Conservation (phyloP, 2,797 vertebrate genomes). For the Phataginus tetradactyla region DNA sequence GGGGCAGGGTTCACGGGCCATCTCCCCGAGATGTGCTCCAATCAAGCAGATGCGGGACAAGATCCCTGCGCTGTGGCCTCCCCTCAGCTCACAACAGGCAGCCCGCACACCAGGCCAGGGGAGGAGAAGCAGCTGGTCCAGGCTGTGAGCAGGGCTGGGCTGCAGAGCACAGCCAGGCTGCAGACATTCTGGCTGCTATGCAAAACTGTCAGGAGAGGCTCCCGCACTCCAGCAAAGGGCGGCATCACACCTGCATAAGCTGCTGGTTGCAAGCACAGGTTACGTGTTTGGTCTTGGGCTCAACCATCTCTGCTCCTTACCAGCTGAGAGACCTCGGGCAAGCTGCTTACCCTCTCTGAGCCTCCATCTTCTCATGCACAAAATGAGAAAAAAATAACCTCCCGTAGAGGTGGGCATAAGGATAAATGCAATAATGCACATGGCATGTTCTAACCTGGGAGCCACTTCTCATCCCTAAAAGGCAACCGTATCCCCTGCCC, state of each 20-base stretch:
- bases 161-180: neutral
- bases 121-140: neutral
- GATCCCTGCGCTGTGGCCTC: too few species aligned
- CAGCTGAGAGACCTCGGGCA: neutral
- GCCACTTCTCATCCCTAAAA: neutral
- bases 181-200: neutral
- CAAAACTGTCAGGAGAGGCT: neutral
- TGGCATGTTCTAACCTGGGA: too few species aligned
- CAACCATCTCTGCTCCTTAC: neutral
- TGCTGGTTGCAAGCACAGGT: neutral
- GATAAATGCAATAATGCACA: neutral
- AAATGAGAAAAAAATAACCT: neutral
- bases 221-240: fast-evolving
- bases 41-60: fast-evolving
- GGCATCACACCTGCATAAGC: neutral
- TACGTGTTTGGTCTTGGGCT: neutral
- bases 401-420: neutral
- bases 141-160: neutral
- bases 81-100: neutral
- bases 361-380: neutral
- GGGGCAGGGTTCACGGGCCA: fast-evolving
- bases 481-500: neutral
- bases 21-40: fast-evolving
- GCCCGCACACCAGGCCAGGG: neutral
- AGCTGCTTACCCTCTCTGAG: neutral